These are phyloP conservation scores for Choloepus didactylus DNA, from an alignment of 2,797 vertebrate genomes.

Conservation along the genomic window DNA sequence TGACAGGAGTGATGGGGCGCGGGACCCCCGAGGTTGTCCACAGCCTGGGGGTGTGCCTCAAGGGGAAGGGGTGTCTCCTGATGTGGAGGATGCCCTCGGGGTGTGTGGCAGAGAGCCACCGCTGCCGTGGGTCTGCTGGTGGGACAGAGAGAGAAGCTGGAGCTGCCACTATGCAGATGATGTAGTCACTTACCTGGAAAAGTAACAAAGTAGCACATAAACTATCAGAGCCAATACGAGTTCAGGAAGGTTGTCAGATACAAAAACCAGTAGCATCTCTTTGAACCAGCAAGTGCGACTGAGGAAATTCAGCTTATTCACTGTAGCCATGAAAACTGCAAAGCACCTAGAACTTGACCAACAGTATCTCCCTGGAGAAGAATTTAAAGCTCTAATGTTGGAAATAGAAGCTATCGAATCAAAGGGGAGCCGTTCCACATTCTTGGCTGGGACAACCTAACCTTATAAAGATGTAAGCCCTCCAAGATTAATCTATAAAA, in stretches of 20 bases:
- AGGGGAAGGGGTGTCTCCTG: accelerated
- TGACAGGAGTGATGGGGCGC: accelerated
- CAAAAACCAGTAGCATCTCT: neutral
- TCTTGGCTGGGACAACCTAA: too few species aligned
- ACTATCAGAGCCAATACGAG: neutral
- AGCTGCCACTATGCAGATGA: neutral
- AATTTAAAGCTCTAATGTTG: neutral
- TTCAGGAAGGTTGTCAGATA: neutral
- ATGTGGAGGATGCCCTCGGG: accelerated
- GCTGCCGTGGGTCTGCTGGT: neutral
- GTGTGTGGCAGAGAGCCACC: accelerated
- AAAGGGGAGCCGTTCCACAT: neutral
- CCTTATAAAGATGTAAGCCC: too few species aligned
- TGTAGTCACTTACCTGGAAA: neutral
- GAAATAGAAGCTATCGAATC: neutral
- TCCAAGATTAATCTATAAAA: neutral
- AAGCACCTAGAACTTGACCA: neutral
- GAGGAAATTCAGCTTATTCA: neutral
- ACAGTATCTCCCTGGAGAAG: neutral
- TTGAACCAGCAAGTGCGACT: neutral
- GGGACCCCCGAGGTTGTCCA: too few species aligned
- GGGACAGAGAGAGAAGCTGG: neutral
- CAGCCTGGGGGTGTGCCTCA: accelerated
- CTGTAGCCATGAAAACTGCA: neutral
- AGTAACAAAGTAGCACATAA: neutral